phyloP scores from a whole-genome alignment of 1,140 invertebrate genomes.

The Pissodes strobi region DNA sequence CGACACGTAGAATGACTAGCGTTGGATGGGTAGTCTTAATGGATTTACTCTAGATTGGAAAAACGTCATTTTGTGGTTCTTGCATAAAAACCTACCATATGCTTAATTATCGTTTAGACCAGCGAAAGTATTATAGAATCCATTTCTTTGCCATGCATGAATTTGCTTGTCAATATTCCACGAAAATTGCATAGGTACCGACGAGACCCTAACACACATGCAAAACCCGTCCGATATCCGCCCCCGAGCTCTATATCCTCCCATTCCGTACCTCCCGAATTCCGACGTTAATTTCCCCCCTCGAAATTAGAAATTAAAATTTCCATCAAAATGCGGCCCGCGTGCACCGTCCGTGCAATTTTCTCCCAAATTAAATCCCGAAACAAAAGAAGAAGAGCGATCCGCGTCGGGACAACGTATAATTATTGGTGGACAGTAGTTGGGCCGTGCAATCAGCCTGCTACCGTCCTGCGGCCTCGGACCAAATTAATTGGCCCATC shows the following conservation, averaged over 20 bases:
- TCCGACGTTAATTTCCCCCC: conserved; percentile 8
- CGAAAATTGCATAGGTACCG: no score
- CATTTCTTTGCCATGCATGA: no score
- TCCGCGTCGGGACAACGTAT: conserved; percentile 23
- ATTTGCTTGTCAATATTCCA: no score
- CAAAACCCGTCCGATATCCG: background rate
- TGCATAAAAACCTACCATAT: no score
- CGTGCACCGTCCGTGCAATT: conserved; percentile 15
- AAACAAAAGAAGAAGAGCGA: conserved; percentile 31
- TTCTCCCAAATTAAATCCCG: conserved; percentile 14
- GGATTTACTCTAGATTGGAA: no score
- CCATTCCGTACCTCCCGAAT: background rate
- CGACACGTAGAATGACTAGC: no score
- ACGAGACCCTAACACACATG: background rate
- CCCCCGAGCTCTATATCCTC: background rate
- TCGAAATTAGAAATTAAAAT: conserved; percentile 31
- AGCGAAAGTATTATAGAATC: no score
- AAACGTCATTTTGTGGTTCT: no score
- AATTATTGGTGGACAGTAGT: conserved; percentile 40
- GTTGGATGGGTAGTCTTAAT: no score
- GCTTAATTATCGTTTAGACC: no score
- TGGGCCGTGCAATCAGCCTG: conserved; percentile 35
- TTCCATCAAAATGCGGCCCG: conserved; percentile 25
- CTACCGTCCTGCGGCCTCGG: conserved; percentile 35
- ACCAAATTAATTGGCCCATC: conserved; percentile 34